Evolutionary conservation across 35 echinoderm and acorn worm genomes (phyloP).

Genomic region (Diadema setosum): DNA sequence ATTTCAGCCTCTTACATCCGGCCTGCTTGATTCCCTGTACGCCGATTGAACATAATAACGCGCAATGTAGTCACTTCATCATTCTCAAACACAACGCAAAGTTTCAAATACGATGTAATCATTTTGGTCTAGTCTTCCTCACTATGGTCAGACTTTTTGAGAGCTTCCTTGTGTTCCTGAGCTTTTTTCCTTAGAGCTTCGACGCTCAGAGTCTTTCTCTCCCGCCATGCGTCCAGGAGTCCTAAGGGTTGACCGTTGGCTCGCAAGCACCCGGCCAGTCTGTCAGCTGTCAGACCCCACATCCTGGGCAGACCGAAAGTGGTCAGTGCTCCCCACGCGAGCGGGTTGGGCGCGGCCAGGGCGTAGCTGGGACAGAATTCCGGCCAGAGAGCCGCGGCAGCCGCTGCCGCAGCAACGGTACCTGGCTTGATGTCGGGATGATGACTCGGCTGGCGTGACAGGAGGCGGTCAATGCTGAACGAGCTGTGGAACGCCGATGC

Average conservation of each 20-base stretch:
- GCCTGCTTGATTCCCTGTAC: too few species aligned
- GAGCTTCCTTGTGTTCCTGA: slow-evolving; percentile 67
- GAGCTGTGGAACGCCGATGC: slow-evolving; percentile 61
- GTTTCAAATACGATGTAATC: too few species aligned
- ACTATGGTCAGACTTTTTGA: neutral
- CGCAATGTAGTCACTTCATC: too few species aligned
- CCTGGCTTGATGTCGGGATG: neutral
- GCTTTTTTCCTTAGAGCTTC: slow-evolving; percentile 74
- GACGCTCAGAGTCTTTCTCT: slow-evolving; percentile 83
- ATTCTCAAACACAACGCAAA: too few species aligned
- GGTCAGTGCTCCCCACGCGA: slow-evolving; percentile 18
- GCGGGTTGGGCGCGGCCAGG: slow-evolving; percentile 14
- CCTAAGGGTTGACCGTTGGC: neutral
- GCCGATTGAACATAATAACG: too few species aligned
- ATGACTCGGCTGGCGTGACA: slow-evolving; percentile 33
- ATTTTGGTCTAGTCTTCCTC: neutral
- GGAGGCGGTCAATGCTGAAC: slow-evolving; percentile 59
- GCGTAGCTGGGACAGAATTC: slow-evolving; percentile 23
- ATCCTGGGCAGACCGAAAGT: slow-evolving; percentile 13
- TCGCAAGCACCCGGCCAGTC: neutral
- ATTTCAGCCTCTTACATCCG: too few species aligned
- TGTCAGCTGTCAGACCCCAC: slow-evolving; percentile 20
- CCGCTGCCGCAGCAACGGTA: neutral
- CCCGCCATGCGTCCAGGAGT: slow-evolving; percentile 22
- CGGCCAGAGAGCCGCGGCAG: slow-evolving; percentile 21